Base-by-base conservation (phyloP, 2,113 vertebrate species). In the Naja naja region DNA sequence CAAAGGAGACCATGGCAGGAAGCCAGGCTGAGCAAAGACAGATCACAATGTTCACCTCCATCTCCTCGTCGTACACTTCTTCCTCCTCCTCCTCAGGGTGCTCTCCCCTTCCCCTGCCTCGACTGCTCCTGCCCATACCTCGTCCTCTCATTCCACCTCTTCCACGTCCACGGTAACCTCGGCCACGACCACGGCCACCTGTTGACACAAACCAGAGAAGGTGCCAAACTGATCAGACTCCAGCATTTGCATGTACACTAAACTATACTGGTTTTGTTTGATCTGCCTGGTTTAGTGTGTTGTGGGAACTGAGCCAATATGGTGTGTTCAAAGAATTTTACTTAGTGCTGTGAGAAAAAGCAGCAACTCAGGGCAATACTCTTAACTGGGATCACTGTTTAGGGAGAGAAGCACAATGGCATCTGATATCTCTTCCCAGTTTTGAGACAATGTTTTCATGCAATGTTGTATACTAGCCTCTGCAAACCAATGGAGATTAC, bases 131-230 rank as follows among this genome's bases (percentile, higher is more conserved):
- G 86, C 97, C 97, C 95, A 98, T 95, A 53, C 98, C 97, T 90
- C 97, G 95, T n/a, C 97, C 96, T 88, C 97, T 96, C 88, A 98
- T 98, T 14, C 98, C 98, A 69, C 98, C 98, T 43, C 99, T 98
- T 0, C 98, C 98, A 7, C 99, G 98, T 89, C 98, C 97, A 88
- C 97, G 97, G 96, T 97, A 98, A 85, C 98, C 98, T 91, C 98
- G 97, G n/a, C 97, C 97, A 2, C 99, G 98, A 89, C 98, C 98
- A 93, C 97, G 98, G 56, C 97, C 97, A 3, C 98, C 99, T 99
- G 94, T 1, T 2, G 5, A 11, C 85, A 10, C 1, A 30, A 86
- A 90, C 27, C 89, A 87, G 49, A 87, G 20, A 16, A 20, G 47
- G 18, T 39, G 1, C 6, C 1, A 30, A 30, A 30, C 58, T 0